These are phyloP conservation scores for Peromyscus nudipes DNA, from an alignment of 2,797 vertebrate species.

Conservation along the genomic window DNA sequence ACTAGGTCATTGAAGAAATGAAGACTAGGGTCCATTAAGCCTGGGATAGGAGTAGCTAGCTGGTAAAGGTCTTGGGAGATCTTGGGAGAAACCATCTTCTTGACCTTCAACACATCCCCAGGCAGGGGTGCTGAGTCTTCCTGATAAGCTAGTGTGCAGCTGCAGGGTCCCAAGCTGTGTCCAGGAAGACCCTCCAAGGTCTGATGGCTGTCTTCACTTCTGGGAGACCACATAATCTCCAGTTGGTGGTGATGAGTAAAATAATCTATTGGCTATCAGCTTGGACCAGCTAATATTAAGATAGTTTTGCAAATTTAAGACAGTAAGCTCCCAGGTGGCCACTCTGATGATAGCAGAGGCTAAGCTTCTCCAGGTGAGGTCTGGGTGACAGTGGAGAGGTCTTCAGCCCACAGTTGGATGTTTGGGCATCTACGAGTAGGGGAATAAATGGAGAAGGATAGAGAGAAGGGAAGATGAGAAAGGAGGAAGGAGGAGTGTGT, in stretches of 20 bases:
- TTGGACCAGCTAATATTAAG: not conserved
- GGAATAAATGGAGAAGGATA: not conserved
- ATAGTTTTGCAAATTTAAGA: not conserved
- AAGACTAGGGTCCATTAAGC: not conserved
- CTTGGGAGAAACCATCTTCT: not conserved
- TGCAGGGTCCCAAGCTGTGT: not conserved
- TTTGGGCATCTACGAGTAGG: not conserved
- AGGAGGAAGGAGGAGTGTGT: not conserved
- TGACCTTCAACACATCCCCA: not conserved
- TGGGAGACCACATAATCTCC: not conserved
- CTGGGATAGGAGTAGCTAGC: not conserved
- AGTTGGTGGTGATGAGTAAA: not conserved
- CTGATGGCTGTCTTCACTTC: not conserved
- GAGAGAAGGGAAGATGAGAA: not conserved
- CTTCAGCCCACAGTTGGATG: not conserved
- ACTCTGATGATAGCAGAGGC: not conserved
- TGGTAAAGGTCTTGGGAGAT: not conserved
- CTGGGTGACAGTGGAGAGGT: not conserved
- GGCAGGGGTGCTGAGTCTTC: not conserved
- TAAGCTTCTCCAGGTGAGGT: not conserved
- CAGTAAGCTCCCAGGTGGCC: not conserved
- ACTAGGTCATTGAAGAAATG: not conserved
- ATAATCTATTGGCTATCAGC: too few relatives aligned
- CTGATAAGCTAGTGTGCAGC: not conserved
- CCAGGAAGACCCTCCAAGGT: not conserved